These are phyloP conservation scores for Phoxinus dragarum DNA, from an alignment of 2,797 vertebrate species.

Conservation along the genomic window DNA sequence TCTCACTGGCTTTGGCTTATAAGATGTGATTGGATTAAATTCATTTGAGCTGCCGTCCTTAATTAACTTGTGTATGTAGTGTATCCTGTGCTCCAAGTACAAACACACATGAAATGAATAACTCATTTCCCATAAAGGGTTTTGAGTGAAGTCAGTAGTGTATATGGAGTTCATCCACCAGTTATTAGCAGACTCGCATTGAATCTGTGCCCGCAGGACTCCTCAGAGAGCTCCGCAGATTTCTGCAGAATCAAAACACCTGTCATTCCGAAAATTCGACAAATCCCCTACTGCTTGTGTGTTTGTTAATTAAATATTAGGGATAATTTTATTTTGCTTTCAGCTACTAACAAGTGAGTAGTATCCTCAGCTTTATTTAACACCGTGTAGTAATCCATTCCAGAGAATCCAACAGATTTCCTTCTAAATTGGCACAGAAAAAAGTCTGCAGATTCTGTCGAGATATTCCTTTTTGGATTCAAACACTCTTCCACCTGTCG, in stretches of 20 bases:
- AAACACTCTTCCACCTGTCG: too few relatives aligned
- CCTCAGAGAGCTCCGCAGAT: constrained; percentile 21
- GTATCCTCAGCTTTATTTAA: constrained; percentile 32
- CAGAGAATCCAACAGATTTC: constrained; percentile 13
- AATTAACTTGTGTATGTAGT: constrained; percentile 39
- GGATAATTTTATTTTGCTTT: not conserved
- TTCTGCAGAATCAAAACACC: constrained; percentile 32
- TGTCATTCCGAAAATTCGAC: constrained; percentile 22
- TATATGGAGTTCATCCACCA: constrained; percentile 31
- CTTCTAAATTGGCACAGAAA: not conserved
- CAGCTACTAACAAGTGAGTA: constrained; percentile 17
- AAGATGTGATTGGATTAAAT: constrained; percentile 26
- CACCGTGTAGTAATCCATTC: not conserved
- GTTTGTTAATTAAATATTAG: constrained; percentile 29
- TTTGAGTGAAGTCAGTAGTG: constrained; percentile 27
- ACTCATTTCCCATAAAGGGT: constrained; percentile 20
- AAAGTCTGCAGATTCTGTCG: not conserved
- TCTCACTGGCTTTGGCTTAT: constrained; percentile 33
- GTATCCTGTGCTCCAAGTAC: constrained; percentile 27
- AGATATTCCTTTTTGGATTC: not conserved
- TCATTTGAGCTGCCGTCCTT: constrained; percentile 35
- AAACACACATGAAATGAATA: constrained; percentile 19
- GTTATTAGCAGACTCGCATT: constrained; percentile 23
- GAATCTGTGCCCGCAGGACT: not conserved
- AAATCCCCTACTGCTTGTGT: constrained; percentile 16